phyloP scores from a whole-genome alignment of 23 tunicate species.

The Diplosoma virens region DNA sequence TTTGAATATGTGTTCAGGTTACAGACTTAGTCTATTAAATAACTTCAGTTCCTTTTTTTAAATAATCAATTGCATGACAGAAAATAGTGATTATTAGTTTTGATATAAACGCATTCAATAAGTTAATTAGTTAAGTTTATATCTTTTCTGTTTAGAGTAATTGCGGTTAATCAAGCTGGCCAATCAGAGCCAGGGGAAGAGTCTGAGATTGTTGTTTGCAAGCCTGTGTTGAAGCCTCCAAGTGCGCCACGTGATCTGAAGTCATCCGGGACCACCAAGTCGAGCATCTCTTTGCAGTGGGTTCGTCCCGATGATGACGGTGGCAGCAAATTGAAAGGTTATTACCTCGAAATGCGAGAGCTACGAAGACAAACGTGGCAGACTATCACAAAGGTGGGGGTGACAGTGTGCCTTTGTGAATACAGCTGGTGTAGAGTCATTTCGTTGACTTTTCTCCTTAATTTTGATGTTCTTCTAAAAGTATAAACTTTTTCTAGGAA shows the following conservation, averaged over 20 bases:
- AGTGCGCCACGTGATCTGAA: constrained; percentile 79
- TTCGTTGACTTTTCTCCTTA: background rate
- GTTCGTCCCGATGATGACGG: constrained; percentile 80
- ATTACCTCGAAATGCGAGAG: constrained; percentile 77
- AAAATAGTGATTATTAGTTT: background rate
- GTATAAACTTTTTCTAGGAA: constrained; percentile 24
- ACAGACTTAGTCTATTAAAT: no score
- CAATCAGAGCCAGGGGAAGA: constrained; percentile 76
- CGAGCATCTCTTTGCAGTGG: constrained; percentile 86
- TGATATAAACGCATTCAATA: background rate
- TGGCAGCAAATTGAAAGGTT: constrained; percentile 69
- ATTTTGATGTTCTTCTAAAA: background rate
- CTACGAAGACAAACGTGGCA: constrained; percentile 83
- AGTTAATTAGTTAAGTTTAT: background rate
- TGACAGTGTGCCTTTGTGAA: no score
- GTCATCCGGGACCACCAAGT: constrained; percentile 81
- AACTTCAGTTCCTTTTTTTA: no score
- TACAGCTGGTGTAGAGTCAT: background rate
- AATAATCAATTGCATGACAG: background rate
- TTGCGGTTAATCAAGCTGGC: constrained; percentile 88
- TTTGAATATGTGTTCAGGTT: constrained; percentile 87
- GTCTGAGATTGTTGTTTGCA: constrained; percentile 71
- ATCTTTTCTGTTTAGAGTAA: constrained; percentile 68
- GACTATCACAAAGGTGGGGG: constrained; percentile 53
- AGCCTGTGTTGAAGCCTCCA: constrained; percentile 80